These are phyloP conservation scores for Cryptoprocta ferox DNA, from an alignment of 2,797 vertebrate species.

Conservation along the genomic window DNA sequence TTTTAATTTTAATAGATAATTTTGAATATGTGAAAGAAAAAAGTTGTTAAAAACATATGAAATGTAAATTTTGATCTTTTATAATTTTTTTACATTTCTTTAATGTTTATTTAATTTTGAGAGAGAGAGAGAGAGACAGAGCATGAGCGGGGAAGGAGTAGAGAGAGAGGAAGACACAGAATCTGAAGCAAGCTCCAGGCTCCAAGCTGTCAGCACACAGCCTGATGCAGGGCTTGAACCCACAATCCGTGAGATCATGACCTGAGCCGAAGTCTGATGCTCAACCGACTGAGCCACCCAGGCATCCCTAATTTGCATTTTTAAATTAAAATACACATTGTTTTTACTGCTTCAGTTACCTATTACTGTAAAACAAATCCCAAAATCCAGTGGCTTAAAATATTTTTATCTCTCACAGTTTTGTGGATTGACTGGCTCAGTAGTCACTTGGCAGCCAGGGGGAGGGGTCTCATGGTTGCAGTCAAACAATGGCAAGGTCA, in stretches of 20 bases:
- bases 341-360: not conserved
- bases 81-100: too few species aligned
- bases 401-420: not conserved
- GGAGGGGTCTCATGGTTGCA: not conserved
- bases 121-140: too few species aligned
- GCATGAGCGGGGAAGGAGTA: too few species aligned
- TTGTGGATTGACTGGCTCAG: not conserved
- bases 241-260: too few species aligned
- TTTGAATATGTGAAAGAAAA: slow-evolving; percentile 22
- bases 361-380: not conserved
- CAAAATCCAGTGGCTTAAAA: slow-evolving; percentile 9
- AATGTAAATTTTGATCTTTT: not conserved
- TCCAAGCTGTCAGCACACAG: too few species aligned
- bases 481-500: not conserved
- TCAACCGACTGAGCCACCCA: too few species aligned
- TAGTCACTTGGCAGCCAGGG: not conserved
- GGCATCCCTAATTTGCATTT: not conserved
- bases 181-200: too few species aligned
- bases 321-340: not conserved
- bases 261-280: too few species aligned
- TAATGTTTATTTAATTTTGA: too few species aligned
- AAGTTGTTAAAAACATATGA: not conserved
- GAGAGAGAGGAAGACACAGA: too few species aligned
- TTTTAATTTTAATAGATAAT: slow-evolving; percentile 26
- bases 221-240: too few species aligned